A percentile compares a stretch with the other conserved stretches of the same genome.
phyloP scores from a whole-genome alignment of 37 sponge, comb jelly and placozoan species.

The Spongilla lacustris region DNA sequence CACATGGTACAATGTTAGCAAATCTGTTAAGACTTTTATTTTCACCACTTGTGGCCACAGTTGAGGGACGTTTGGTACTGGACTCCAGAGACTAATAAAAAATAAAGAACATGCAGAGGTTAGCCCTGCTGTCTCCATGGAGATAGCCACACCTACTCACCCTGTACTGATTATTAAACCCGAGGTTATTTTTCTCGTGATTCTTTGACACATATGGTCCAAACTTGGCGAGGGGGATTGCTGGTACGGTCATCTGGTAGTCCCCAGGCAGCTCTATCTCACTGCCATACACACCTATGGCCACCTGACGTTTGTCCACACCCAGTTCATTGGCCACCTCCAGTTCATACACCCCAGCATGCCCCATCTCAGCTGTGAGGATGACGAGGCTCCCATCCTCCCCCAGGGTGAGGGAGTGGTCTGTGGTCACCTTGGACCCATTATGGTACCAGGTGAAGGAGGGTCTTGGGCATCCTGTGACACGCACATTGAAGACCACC shows the following conservation, averaged over 20 bases:
- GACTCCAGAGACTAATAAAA: conserved; percentile 14
- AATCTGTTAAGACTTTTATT: conserved; percentile 49
- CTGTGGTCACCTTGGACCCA: background rate
- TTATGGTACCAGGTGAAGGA: conserved; percentile 32
- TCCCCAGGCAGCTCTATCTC: conserved; percentile 1
- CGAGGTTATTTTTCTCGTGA: background rate
- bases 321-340: conserved; percentile 24
- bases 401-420: conserved; percentile 14
- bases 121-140: background rate
- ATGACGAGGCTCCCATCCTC: conserved; percentile 22
- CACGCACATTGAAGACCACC: conserved; percentile 16
- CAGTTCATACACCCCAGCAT: conserved; percentile 21
- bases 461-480: conserved; percentile 13
- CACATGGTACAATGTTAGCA: conserved; percentile 53
- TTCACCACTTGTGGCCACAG: conserved; percentile 11
- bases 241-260: background rate
- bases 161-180: conserved; percentile 52
- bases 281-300: conserved; percentile 7
- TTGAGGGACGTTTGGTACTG: background rate
- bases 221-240: conserved; percentile 9
- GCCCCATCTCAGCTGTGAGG: conserved; percentile 15
- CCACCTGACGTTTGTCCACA: background rate
- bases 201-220: conserved; percentile 10
- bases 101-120: background rate
- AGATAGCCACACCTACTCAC: background rate